These are phyloP conservation scores for Vannuccia rotundouncinata DNA, from an alignment of 2,888 invertebrate species.

Conservation along the genomic window DNA sequence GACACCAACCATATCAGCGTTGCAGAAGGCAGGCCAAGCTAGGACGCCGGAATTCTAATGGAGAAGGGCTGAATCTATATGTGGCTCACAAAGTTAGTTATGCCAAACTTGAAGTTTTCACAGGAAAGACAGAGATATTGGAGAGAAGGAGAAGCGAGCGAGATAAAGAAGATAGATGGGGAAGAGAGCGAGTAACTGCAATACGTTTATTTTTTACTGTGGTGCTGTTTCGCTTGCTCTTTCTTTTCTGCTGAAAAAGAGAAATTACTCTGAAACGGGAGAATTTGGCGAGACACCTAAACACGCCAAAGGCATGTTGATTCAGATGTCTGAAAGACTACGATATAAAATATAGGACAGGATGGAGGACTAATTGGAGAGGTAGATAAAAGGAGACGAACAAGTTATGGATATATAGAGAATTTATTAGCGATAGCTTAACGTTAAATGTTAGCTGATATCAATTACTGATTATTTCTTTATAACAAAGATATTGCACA, in stretches of 20 bases:
- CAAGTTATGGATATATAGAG: no score
- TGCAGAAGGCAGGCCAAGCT: no score
- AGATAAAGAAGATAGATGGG: neutral
- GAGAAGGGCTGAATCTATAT: neutral
- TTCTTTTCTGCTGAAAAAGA: neutral
- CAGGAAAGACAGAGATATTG: neutral
- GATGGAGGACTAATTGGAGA: neutral
- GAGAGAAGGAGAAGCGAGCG: neutral
- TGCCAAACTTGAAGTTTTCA: neutral
- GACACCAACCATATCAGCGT: neutral
- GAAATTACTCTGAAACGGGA: neutral
- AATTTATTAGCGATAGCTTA: no score
- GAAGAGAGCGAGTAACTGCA: neutral
- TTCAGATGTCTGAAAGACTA: neutral
- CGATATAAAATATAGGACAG: neutral
- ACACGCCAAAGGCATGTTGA: neutral
- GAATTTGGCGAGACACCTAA: neutral
- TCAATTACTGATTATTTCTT: no score
- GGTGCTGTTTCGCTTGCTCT: neutral
- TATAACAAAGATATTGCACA: no score
- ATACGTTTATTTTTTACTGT: neutral
- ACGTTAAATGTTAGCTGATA: no score
- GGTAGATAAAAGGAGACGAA: no score
- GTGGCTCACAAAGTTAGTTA: neutral
- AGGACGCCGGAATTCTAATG: neutral